Conservation (phyloP, 1,140 invertebrate species). For the Heliconius eleuchia region DNA sequence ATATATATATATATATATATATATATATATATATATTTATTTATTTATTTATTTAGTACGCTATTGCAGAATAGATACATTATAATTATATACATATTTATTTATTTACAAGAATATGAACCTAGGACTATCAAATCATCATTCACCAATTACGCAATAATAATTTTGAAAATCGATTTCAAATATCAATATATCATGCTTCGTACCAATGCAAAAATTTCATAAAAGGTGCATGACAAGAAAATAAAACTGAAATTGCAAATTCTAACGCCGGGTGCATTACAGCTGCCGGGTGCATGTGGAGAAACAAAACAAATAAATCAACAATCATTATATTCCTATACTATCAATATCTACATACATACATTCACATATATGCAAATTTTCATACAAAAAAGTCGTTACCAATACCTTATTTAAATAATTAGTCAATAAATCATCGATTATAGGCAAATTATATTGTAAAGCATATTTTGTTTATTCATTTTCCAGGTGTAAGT, state of each 20-base stretch:
- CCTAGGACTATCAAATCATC: too few relatives aligned
- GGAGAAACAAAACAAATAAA: slow-evolving; percentile 4
- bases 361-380: background rate
- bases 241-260: slow-evolving; percentile 4
- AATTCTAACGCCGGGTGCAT: slow-evolving; percentile 9
- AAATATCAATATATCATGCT: background rate
- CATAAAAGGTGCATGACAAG: slow-evolving; percentile 8
- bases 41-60: too few relatives aligned
- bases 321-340: background rate
- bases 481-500: background rate
- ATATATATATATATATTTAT: too few relatives aligned
- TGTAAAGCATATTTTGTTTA: background rate
- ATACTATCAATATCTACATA: slow-evolving; percentile 1
- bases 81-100: too few relatives aligned
- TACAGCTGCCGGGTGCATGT: slow-evolving; percentile 3
- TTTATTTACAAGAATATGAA: too few relatives aligned
- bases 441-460: background rate
- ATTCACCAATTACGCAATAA: too few relatives aligned
- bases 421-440: slow-evolving; percentile 8
- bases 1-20: too few relatives aligned
- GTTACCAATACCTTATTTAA: background rate
- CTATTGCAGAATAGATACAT: too few relatives aligned
- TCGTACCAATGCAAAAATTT: background rate
- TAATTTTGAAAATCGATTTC: background rate
- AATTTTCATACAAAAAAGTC: slow-evolving; percentile 1